A percentile compares a stretch with the other conserved stretches of the same genome.
phyloP scores from a whole-genome alignment of 92 coral and sea anemone species.

The Epizoanthus illoricatus region DNA sequence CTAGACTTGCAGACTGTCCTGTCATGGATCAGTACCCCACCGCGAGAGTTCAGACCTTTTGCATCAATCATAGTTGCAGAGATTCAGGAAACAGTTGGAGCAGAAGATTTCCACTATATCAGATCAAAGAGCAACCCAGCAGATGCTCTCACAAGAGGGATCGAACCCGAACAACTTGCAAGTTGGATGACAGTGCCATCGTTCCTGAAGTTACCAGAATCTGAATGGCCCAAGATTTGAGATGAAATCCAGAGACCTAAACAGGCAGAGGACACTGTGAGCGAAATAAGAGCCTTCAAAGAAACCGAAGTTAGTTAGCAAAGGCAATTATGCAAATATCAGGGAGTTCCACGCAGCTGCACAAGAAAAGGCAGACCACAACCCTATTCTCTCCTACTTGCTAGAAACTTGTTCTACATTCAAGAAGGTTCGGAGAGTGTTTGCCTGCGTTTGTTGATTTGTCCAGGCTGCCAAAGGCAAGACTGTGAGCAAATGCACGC shows the following conservation, averaged over 20 bases:
- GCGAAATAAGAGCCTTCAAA: slow-evolving; percentile 20
- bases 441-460: slow-evolving; percentile 36
- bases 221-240: slow-evolving; percentile 50
- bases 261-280: slow-evolving; percentile 21
- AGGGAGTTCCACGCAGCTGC: background rate
- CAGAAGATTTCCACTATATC: slow-evolving; percentile 53
- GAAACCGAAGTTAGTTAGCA: background rate
- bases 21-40: slow-evolving; percentile 61
- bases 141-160: slow-evolving; percentile 65
- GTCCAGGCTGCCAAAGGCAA: slow-evolving; percentile 16
- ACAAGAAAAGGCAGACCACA: slow-evolving; percentile 4
- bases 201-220: slow-evolving; percentile 39
- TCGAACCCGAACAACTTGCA: slow-evolving; percentile 29
- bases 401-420: slow-evolving; percentile 30
- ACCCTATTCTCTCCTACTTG: slow-evolving; percentile 27
- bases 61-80: slow-evolving; percentile 61
- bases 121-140: slow-evolving; percentile 68
- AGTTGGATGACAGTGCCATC: slow-evolving; percentile 39
- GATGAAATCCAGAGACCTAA: slow-evolving; percentile 12
- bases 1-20: slow-evolving; percentile 62
- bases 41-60: slow-evolving; percentile 56
- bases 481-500: background rate
- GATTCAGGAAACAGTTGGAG: slow-evolving; percentile 62
- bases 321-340: background rate
- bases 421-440: slow-evolving; percentile 27